Conservation (phyloP, 1,140 invertebrate species). For the Bombus difficillimus region DNA sequence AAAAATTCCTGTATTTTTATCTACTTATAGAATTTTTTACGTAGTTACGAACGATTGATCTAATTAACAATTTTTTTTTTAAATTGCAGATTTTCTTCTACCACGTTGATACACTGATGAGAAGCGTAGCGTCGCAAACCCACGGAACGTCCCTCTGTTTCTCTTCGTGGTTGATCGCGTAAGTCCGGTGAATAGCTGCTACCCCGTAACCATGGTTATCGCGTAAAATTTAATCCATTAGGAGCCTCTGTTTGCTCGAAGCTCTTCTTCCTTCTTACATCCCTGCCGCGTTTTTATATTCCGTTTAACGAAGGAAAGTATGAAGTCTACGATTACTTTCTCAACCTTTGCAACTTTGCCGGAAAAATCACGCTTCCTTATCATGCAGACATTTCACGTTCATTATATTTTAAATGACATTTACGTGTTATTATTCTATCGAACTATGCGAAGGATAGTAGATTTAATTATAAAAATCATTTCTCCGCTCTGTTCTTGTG, state of each 20-base stretch:
- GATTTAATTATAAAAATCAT: too few relatives aligned
- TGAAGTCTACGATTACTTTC: not conserved
- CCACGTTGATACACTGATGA: not conserved
- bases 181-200: conserved; percentile 22
- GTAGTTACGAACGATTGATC: not conserved
- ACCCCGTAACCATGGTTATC: conserved; percentile 10
- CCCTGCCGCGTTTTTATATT: not conserved
- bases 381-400: too few relatives aligned
- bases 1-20: too few relatives aligned
- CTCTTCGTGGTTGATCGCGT: conserved; percentile 17
- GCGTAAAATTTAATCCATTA: conserved; percentile 24
- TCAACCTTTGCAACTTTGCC: not conserved
- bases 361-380: not conserved
- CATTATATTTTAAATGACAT: not conserved
- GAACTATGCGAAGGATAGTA: too few relatives aligned
- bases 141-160: conserved; percentile 11
- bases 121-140: not conserved
- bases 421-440: too few relatives aligned
- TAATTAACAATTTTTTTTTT: not conserved
- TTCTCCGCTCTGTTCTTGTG: too few relatives aligned
- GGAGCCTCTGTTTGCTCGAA: not conserved
- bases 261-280: not conserved
- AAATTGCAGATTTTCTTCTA: not conserved
- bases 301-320: not conserved
- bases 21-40: too few relatives aligned